Evolutionary conservation across 2,797 vertebrate species (phyloP).

Genomic region (Buceros bicornis): DNA sequence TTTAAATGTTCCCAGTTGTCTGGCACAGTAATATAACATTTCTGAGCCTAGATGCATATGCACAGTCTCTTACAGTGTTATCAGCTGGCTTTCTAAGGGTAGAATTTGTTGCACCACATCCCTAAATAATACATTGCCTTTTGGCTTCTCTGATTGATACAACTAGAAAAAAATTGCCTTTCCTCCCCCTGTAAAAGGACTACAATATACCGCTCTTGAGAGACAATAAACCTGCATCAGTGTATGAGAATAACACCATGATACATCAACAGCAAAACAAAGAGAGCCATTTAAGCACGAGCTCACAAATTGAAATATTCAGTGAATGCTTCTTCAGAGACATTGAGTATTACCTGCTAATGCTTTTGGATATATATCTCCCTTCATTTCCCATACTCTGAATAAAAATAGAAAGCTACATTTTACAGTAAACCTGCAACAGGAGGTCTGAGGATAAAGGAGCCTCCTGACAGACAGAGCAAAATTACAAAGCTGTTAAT

Average conservation of each 20-base stretch:
- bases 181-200: not conserved
- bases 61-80: not conserved
- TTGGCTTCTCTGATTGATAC: not conserved
- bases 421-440: slow-evolving; percentile 33
- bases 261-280: slow-evolving; percentile 15
- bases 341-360: slow-evolving; percentile 19
- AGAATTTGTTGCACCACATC: not conserved
- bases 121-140: not conserved
- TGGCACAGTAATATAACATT: not conserved
- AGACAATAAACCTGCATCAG: not conserved
- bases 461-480: slow-evolving; percentile 31
- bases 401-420: slow-evolving; percentile 42
- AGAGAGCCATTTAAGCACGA: not conserved
- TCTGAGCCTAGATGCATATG: not conserved
- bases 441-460: slow-evolving; percentile 24
- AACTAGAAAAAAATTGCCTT: not conserved
- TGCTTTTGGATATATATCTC: slow-evolving; percentile 15
- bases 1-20: not conserved
- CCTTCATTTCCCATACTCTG: not conserved
- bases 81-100: not conserved
- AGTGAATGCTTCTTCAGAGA: slow-evolving; percentile 21
- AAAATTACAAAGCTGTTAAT: slow-evolving; percentile 48
- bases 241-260: not conserved
- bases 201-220: not conserved
- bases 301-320: slow-evolving; percentile 4